These are phyloP conservation scores for Dryobota labecula DNA, from an alignment of 2,888 invertebrate species.

Conservation along the genomic window DNA sequence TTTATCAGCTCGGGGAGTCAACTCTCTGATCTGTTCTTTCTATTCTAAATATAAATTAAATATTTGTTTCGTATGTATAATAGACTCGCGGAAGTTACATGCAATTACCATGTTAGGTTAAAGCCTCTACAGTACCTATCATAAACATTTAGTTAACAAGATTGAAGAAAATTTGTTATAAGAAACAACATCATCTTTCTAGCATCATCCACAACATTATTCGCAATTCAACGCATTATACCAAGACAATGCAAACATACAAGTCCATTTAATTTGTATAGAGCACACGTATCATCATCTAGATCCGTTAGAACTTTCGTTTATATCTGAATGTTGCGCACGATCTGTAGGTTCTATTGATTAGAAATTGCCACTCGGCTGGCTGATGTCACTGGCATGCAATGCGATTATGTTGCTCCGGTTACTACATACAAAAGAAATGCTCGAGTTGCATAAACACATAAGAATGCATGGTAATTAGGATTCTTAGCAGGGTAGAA, in stretches of 20 bases:
- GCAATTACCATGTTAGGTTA: no score
- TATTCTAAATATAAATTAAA: no score
- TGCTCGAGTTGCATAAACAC: slow-evolving; percentile 49
- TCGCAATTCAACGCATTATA: slow-evolving; percentile 23
- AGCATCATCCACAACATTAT: slow-evolving; percentile 17
- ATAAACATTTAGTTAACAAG: background rate
- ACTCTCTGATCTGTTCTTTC: no score
- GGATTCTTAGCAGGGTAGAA: slow-evolving; percentile 13
- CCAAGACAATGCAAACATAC: slow-evolving; percentile 50
- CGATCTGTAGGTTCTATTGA: slow-evolving; percentile 77
- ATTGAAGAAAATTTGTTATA: background rate
- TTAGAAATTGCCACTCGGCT: slow-evolving; percentile 82
- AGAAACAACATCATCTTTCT: slow-evolving; percentile 3
- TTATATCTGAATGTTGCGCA: slow-evolving; percentile 79
- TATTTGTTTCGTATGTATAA: no score
- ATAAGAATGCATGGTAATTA: slow-evolving; percentile 19
- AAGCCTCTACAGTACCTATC: no score
- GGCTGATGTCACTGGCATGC: slow-evolving; percentile 79
- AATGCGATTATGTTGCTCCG: slow-evolving; percentile 63
- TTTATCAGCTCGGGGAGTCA: no score
- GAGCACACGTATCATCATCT: slow-evolving; percentile 72
- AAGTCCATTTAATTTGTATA: slow-evolving; percentile 66
- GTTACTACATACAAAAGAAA: slow-evolving; percentile 59
- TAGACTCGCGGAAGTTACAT: no score
- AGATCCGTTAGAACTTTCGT: slow-evolving; percentile 84